A percentile compares a stretch with the other conserved stretches of the same genome.
These are phyloP conservation scores for Noctua fimbriata DNA, from an alignment of 2,888 invertebrate genomes.

Conservation along the genomic window DNA sequence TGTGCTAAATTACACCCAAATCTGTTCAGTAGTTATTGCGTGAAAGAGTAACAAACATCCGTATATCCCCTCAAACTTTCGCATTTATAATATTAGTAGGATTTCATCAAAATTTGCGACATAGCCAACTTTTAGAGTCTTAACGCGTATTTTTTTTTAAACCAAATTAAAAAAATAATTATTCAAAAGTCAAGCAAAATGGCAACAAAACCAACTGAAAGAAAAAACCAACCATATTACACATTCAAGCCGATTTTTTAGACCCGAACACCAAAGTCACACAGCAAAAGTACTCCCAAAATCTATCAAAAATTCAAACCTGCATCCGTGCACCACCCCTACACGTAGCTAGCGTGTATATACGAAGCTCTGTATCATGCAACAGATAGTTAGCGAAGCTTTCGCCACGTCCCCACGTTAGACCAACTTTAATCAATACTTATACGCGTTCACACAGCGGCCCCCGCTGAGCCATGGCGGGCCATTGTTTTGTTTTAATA, in stretches of 20 bases:
- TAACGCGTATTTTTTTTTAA: neutral
- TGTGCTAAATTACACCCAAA: no score
- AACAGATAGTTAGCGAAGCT: slow-evolving; percentile 22
- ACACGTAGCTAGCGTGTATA: neutral
- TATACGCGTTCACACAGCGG: slow-evolving; percentile 7
- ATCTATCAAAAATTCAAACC: slow-evolving; percentile 22
- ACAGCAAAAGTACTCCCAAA: neutral
- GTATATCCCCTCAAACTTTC: no score
- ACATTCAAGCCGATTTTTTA: neutral
- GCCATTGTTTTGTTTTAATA: slow-evolving; percentile 9
- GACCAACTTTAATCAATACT: slow-evolving; percentile 32
- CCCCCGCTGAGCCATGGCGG: neutral
- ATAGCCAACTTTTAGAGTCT: no score
- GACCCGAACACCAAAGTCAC: no score
- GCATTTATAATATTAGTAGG: no score
- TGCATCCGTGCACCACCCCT: neutral
- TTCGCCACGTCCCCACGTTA: neutral
- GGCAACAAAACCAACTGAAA: neutral
- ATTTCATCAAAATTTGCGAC: no score
- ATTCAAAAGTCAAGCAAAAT: neutral
- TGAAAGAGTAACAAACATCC: no score
- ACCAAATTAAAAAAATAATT: neutral
- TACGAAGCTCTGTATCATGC: slow-evolving; percentile 20
- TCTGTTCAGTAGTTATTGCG: no score
- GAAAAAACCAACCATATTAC: neutral